phyloP scores from a whole-genome alignment of 2,888 invertebrate genomes.

The Smittia aterrima region DNA sequence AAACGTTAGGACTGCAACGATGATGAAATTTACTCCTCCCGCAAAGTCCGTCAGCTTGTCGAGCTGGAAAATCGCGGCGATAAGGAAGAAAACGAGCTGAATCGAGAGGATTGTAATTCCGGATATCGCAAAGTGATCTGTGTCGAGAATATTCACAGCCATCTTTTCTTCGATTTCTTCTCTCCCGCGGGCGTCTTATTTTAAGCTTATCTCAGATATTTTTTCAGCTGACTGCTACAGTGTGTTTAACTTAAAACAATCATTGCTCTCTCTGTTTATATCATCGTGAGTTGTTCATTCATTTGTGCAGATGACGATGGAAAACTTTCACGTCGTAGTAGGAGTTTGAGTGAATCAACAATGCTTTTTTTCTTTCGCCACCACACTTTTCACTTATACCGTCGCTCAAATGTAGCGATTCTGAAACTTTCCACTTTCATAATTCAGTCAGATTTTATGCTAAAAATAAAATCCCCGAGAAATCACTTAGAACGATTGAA shows the following conservation, averaged over 20 bases:
- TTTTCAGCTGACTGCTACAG: not conserved
- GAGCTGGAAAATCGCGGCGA: conserved; percentile 81
- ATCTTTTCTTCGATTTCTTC: conserved; percentile 45
- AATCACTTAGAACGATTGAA: too few species aligned
- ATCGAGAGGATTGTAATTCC: conserved; percentile 79
- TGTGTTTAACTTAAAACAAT: not conserved
- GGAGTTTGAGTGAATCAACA: not conserved
- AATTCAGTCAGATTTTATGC: conserved; percentile 16
- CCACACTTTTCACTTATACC: not conserved
- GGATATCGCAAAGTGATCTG: conserved; percentile 81
- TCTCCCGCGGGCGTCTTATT: too few species aligned
- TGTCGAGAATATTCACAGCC: conserved; percentile 64
- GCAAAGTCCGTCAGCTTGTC: conserved; percentile 90
- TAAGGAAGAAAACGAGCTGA: conserved; percentile 84
- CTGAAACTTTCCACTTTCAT: not conserved
- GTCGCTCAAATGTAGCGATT: too few species aligned
- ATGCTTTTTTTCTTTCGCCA: not conserved
- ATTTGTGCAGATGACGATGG: too few species aligned
- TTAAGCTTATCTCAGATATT: not conserved
- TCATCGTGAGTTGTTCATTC: not conserved
- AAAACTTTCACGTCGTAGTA: too few species aligned
- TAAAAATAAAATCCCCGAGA: not conserved
- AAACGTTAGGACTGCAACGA: conserved; percentile 82
- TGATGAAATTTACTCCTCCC: conserved; percentile 89
- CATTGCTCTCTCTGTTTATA: not conserved